phyloP scores from a whole-genome alignment of 2,888 invertebrate species.

The Microdon myrmicae region DNA sequence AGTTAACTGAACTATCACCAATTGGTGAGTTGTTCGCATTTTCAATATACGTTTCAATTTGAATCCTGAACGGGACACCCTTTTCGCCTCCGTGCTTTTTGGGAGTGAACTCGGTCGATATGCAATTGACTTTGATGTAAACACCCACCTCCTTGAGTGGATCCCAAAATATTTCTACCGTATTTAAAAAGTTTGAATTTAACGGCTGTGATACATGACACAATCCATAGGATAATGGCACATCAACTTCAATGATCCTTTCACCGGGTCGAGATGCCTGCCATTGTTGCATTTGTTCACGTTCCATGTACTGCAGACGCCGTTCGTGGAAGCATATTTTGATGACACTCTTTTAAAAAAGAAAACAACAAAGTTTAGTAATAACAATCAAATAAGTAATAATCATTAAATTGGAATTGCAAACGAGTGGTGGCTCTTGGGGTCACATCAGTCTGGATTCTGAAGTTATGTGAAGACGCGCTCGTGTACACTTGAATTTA shows the following conservation, averaged over 20 bases:
- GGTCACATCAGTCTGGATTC: too few relatives aligned
- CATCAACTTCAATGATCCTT: conserved; percentile 90
- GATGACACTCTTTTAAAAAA: conserved; percentile 76
- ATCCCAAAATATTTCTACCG: conserved; percentile 92
- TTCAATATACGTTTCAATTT: conserved; percentile 83
- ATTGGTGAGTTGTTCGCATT: conserved; percentile 55
- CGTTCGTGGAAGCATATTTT: conserved; percentile 96
- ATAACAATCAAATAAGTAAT: conserved; percentile 19
- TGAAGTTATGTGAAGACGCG: conserved; percentile 4
- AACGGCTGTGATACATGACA: conserved; percentile 81
- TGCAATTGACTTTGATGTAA: conserved; percentile 95
- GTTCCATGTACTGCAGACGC: conserved; percentile 93
- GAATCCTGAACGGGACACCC: conserved; percentile 95
- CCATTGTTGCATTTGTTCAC: conserved; percentile 93
- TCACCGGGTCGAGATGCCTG: conserved; percentile 89
- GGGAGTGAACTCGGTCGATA: conserved; percentile 97
- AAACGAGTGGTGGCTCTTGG: conserved; percentile 14
- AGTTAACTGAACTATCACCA: conserved; percentile 40
- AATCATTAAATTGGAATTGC: conserved; percentile 16
- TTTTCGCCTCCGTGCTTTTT: conserved; percentile 99
- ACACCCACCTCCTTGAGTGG: conserved; percentile 95
- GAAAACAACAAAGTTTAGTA: conserved; percentile 2
- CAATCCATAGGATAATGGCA: conserved; percentile 93
- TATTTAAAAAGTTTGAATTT: conserved; percentile 76
- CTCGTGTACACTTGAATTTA: conserved; percentile 15